Base-by-base conservation (phyloP, 2,113 vertebrate genomes). In the Osmerus mordax region DNA sequence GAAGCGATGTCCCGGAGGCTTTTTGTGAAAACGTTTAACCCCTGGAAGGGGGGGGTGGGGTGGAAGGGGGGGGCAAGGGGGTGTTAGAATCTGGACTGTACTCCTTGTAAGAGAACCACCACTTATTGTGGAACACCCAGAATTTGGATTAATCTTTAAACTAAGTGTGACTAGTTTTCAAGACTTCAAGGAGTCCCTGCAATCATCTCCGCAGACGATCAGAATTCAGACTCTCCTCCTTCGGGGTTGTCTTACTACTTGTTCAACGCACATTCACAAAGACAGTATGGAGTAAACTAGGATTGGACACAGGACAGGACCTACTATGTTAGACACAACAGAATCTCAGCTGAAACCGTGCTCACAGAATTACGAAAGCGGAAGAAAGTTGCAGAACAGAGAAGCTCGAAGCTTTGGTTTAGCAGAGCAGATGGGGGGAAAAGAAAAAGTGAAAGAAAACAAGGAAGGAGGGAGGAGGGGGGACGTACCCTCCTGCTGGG, bases 11-110 rank as follows among this genome's bases (percentile, higher is more conserved):
- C 53, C 76, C 61, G 3, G 41, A 69, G 56, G 72, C 47, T 65
- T 47, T 79, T 79, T 78, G 73, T 72, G 55, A 53, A 66, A 54
- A 72, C 64, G 41, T 80, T 80, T 75, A 84, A 78, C 74, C 60
- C 61, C 61, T 76, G 71, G 71, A 77, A 71, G 63, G 23, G 75
- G 32, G 73, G 66, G 67, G 75, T 53, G 47, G 36, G 81, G 25
- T 19, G 18, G 19, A 18, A 58, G 25, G 29, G n/a, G 16, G 36
- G 32, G 28, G 23, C 28, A 67, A 78, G 62, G 62, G 56, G 47
- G 60, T 52, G 70, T 62, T 59, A 41, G 70, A 36, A 63, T 72
- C 25, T 72, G 59, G n/a, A 14, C 60, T 32, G 36, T 14, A 51
- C 28, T 68, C 52, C 3, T 11, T 68, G 80, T 21, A 14, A 23